Evolutionary conservation across 1,140 invertebrate genomes (phyloP).

Genomic region (Drosophila carrolli): DNA sequence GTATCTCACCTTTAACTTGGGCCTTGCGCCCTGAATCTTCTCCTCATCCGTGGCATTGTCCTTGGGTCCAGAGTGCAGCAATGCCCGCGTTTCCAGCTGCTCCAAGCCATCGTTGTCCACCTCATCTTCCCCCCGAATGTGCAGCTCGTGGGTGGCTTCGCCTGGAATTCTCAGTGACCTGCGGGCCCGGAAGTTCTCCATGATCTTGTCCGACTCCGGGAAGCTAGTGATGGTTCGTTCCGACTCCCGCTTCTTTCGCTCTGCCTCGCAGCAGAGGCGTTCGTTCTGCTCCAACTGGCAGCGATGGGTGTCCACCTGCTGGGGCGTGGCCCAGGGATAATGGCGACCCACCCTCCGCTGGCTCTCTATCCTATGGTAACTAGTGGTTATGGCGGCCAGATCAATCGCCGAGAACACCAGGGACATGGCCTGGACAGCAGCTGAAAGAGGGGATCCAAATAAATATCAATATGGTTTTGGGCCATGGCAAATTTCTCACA

Average conservation of each 20-base stretch:
- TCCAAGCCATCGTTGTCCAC: slow-evolving; percentile 74
- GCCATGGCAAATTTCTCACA: slow-evolving; percentile 40
- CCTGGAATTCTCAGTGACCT: neutral
- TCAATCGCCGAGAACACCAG: slow-evolving; percentile 88
- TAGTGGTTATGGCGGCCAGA: slow-evolving; percentile 88
- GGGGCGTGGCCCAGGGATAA: slow-evolving; percentile 88
- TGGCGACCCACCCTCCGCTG: slow-evolving; percentile 89
- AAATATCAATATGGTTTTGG: neutral
- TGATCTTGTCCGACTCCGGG: slow-evolving; percentile 79
- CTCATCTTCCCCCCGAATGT: slow-evolving; percentile 59
- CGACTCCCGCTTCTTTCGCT: slow-evolving; percentile 64
- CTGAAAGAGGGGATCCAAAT: slow-evolving; percentile 75
- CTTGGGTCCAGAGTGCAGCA: slow-evolving; percentile 49
- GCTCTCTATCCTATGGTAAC: slow-evolving; percentile 91
- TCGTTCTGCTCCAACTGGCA: slow-evolving; percentile 61
- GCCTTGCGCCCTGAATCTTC: slow-evolving; percentile 51
- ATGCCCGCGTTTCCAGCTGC: slow-evolving; percentile 44
- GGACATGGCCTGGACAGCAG: slow-evolving; percentile 87
- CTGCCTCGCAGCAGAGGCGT: slow-evolving; percentile 54
- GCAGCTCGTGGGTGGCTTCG: slow-evolving; percentile 43
- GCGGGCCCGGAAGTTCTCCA: slow-evolving; percentile 68
- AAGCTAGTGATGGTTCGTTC: slow-evolving; percentile 72
- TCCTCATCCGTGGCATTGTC: slow-evolving; percentile 76
- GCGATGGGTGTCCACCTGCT: slow-evolving; percentile 57
- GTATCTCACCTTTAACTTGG: slow-evolving; percentile 40